Evolutionary conservation across 1,140 invertebrate genomes (phyloP), one percentile per base, ranked within the genome.

Genomic region (Drosophila kikkawai): DNA sequence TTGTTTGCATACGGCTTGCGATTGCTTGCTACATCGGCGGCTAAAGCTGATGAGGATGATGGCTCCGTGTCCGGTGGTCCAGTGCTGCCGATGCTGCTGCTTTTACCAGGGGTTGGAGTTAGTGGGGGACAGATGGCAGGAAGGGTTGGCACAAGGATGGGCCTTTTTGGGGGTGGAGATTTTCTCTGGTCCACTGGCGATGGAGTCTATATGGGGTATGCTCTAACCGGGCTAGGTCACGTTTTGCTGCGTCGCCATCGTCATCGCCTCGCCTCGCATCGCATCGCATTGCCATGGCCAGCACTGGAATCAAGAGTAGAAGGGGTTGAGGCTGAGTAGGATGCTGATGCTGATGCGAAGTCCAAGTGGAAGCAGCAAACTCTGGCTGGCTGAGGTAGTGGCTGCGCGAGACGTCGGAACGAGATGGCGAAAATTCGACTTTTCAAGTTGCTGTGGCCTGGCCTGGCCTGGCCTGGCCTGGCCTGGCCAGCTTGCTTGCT

Each of bases 1-100:
- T 92, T 91, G 91, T 92, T 92, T 92, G 91, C 91, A 92, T 92
- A 92, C 83, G 86, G 87, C 91, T 91, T 92, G 90, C 90, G 91
- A 92, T 80, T 87, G 83, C 83, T 87, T 82, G 82, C 83, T 87
- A 86, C 82, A 87, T 79, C 82, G 82, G 53, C 80, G 65, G 75
- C 84, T 50, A 79, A 65, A 57, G 64, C 80, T 78, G 80, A 77
- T 77, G 75, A 77, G 75, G 75, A 77, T 66, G 75, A 77, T 77
- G 75, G 75, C 64, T 77, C 65, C 74, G 47, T 74, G 74, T 76
- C 73, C 53, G 39, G 50, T 69, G 66, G 64, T 65, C 45, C 51
- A 56, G 42, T 74, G 57, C 19, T 22, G 36, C 50, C 36, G 48
- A 32, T 36, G 47, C 45, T 34, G 32, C 51, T 55, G 12, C 17